Evolutionary conservation across 23 tunicate species (phyloP), one percentile per base, ranked within the genome.

Genomic region (Ciona savignyi): DNA sequence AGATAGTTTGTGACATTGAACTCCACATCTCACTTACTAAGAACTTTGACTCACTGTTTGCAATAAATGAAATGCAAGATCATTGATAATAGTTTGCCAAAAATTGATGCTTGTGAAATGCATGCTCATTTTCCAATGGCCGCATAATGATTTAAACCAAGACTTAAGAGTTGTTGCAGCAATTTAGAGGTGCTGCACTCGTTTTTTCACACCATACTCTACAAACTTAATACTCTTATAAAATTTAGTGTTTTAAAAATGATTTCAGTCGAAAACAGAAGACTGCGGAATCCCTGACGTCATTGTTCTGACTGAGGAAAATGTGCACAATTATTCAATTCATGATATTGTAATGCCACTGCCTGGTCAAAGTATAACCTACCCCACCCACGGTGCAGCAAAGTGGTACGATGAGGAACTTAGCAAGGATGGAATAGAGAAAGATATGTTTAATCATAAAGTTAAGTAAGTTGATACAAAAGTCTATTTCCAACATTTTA

Each of bases 311-410:
- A 69, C 81, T 25, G 73, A 79, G 19, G 77, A 74, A 19, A 79
- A 90, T 51, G 60, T 70, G 15, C 15, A 31, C 20, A 4, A 34
- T 6, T 90, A 85, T 63, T 2, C 23, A 23, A 61, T 90, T 2
- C 2, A 63, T 23, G 89, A 90, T 66, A 64, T 90, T 2, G 71
- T 90, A 21, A 15, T 90, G 32, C 97, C 97, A 2, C 77, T 90
- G 2, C 97, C 97, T 63, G 97, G 97, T n/a, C 60, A 64, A 30
- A 49, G 62, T 28, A 60, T 90, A 11, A 80, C 62, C 1, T 88
- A 88, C 48, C 97, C 89, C 0, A 29, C 35, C 70, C 72, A 82
- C 76, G 63, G 21, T 0, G 34, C 71, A 33, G 35, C 68, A 11
- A 22, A 66, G 11, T 83, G 83, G 76, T 90, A 83, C 32, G 27